These are phyloP conservation scores for Platycheirus rosarum DNA, from an alignment of 2,888 invertebrate genomes.

Conservation along the genomic window DNA sequence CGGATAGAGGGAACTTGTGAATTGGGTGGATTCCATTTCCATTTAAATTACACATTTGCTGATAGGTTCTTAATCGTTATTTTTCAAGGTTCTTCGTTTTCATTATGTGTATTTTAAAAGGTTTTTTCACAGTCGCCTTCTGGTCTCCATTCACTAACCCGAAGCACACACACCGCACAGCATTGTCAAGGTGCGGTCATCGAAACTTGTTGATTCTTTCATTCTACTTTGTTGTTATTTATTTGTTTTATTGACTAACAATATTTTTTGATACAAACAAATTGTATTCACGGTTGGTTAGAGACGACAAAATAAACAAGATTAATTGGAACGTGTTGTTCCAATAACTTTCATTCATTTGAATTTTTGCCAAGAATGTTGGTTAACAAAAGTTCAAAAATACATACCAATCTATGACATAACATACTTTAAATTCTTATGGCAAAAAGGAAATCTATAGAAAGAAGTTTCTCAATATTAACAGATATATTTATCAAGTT, in stretches of 20 bases:
- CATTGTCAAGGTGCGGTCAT: conserved; percentile 48
- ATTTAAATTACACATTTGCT: conserved; percentile 25
- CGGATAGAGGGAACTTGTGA: conserved; percentile 4
- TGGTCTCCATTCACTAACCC: conserved; percentile 29
- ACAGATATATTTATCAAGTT: too few species aligned
- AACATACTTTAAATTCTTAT: too few species aligned
- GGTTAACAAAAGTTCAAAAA: too few species aligned
- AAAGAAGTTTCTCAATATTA: too few species aligned
- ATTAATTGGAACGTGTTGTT: too few species aligned
- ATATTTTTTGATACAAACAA: neutral
- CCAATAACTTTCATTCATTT: too few species aligned
- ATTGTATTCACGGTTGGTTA: too few species aligned
- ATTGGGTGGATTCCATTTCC: conserved; percentile 28
- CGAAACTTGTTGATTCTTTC: conserved; percentile 55
- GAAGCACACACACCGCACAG: conserved; percentile 7
- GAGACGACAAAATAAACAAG: too few species aligned
- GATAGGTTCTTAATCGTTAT: conserved; percentile 7
- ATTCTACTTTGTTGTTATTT: conserved; percentile 13
- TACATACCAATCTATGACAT: too few species aligned
- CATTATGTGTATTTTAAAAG: neutral
- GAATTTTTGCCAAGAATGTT: too few species aligned
- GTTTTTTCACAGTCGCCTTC: conserved; percentile 24
- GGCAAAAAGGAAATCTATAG: too few species aligned
- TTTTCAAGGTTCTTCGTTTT: conserved; percentile 20
- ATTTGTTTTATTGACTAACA: neutral